Conservation (phyloP, 2,113 vertebrate genomes). For the Labeo catla region DNA sequence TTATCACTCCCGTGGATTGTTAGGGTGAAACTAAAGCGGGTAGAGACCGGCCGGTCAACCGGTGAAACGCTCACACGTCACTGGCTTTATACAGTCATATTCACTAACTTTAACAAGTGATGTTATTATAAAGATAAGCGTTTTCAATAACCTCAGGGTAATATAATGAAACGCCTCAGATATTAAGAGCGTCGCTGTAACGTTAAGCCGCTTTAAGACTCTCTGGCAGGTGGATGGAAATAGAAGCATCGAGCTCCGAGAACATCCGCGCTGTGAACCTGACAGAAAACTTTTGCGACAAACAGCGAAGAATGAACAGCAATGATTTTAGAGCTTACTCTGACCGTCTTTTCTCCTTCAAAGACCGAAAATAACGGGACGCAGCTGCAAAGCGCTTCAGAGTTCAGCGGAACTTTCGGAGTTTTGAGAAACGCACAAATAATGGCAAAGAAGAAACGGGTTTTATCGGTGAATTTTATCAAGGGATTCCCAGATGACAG, state of each 20-base stretch:
- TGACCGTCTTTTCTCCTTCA: background rate
- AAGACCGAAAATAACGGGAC: background rate
- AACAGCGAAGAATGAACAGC: constrained; percentile 1
- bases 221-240: constrained; percentile 25
- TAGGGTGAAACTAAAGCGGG: background rate
- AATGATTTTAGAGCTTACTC: background rate
- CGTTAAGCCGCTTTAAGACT: constrained; percentile 30
- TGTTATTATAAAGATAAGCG: constrained; percentile 1
- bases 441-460: constrained; percentile 34
- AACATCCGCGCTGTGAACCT: background rate
- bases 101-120: constrained; percentile 13
- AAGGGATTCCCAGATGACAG: constrained; percentile 49
- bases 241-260: constrained; percentile 3
- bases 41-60: background rate
- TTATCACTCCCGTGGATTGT: background rate
- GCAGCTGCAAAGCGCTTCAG: background rate
- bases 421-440: background rate
- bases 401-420: background rate
- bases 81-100: background rate
- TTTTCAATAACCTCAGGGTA: background rate
- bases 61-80: too few relatives aligned
- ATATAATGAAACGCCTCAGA: background rate
- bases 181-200: constrained; percentile 3
- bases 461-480: constrained; percentile 16
- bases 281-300: background rate